Evolutionary conservation across 2,113 vertebrate species (phyloP), one percentile per base, ranked within the genome.

Genomic region (Shinisaurus crocodilurus): DNA sequence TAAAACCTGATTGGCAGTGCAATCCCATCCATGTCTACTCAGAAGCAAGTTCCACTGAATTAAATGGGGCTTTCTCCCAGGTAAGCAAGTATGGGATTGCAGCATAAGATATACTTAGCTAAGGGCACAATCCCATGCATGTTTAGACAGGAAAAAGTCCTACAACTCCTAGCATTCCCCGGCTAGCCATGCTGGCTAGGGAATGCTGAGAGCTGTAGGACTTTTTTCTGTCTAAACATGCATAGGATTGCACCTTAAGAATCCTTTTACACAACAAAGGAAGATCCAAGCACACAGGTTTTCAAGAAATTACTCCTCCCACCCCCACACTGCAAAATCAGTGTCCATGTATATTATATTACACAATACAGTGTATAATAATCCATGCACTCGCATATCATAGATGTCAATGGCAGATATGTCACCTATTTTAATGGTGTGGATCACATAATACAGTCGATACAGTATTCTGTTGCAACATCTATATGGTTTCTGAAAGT

Each of bases 301-400:
- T 91, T 88, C 43, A 65, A 69, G 75, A 70, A 93, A 54, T 83
- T 74, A 88, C 5, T 54, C 90, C 48, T 32, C 43, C 29, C 40
- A 23, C 18, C 37, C 12, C 16, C n/a, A 23, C 5, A 20, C 5
- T 3, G 0, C 85, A 45, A 40, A 87, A 90, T n/a, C 9, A 77
- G 76, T 57, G 12, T 70, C 86, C 43, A 32, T 7, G 3, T 79
- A 80, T 85, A 69, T 54, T 75, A 74, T 18, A 79, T 37, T 70
- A 72, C n/a, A 91, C 88, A 45, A 89, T 63, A 89, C 37, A 87
- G n/a, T 91, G 82, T 8, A 89, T 85, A 86, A 77, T 6, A 86
- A 88, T 85, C 84, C 89, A 92, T 92, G 85, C 40, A 25, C 29
- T 13, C 29, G 29, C 6, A 37, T 76, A 83, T 67, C 27, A 34